Percentiles rank a stretch among this genome's conserved stretches.
Evolutionary conservation across 30 jellyfish, hydroid and myxozoan genomes (phyloP).

Genomic region (Aurelia aurita): DNA sequence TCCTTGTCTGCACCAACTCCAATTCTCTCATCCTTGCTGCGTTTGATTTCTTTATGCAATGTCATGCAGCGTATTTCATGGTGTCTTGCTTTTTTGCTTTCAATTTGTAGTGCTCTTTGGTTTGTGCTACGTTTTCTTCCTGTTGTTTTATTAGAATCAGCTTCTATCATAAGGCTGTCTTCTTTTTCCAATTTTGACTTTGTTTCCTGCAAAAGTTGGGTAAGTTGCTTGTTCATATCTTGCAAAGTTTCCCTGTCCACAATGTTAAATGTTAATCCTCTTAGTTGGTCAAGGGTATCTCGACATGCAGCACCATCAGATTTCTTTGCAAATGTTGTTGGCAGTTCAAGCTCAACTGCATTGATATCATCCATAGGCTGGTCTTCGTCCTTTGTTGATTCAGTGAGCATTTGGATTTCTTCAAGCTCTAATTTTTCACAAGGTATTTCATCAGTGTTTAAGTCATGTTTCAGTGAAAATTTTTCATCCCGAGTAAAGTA

Average conservation of each 20-base stretch:
- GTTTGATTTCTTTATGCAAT: no score
- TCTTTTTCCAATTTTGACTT: neutral
- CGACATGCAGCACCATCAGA: slow-evolving; percentile 12
- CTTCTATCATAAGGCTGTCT: neutral
- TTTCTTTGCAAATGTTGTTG: slow-evolving; percentile 3
- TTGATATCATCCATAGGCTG: no score
- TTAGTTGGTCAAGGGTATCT: slow-evolving; percentile 29
- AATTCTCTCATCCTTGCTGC: no score
- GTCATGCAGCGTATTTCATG: no score
- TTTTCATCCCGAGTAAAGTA: slow-evolving; percentile 20
- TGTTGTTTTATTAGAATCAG: neutral
- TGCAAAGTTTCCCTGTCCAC: neutral
- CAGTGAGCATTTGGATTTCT: neutral
- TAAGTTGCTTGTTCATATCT: neutral
- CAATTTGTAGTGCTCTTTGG: neutral
- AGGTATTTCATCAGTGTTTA: slow-evolving; percentile 13
- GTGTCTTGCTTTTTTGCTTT: no score
- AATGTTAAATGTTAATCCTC: slow-evolving; percentile 1
- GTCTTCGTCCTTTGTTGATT: neutral
- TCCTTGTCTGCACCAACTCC: no score
- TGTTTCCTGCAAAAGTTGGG: neutral
- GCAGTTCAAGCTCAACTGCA: neutral
- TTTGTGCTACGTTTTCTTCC: slow-evolving; percentile 3
- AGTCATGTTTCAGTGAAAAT: neutral
- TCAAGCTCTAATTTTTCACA: neutral